Conservation (phyloP, 2,113 vertebrate genomes). For the Anas platyrhynchos region DNA sequence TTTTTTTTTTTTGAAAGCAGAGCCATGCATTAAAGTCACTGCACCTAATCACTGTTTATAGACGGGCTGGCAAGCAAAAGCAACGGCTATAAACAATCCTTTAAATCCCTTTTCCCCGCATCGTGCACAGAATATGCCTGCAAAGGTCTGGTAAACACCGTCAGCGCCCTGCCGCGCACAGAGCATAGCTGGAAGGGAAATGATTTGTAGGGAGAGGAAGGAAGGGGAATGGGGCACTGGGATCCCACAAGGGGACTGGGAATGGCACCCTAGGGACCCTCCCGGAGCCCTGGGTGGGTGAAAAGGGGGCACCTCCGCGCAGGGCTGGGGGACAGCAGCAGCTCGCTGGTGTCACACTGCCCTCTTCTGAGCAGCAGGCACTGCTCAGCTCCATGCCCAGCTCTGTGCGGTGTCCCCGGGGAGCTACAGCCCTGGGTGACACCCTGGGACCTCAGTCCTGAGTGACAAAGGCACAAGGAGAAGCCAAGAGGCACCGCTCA, state of each 20-base stretch:
- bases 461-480: accelerated
- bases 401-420: neutral
- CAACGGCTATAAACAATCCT: neutral
- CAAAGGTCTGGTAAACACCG: neutral
- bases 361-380: slow-evolving; percentile 44
- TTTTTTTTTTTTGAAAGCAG: neutral
- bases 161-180: accelerated
- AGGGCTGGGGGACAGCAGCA: accelerated
- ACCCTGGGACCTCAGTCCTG: neutral
- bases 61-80: neutral
- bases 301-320: neutral
- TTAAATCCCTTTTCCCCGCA: slow-evolving; percentile 13
- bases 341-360: slow-evolving; percentile 48
- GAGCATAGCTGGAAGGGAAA: neutral
- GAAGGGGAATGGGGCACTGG: accelerated
- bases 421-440: neutral
- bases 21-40: neutral
- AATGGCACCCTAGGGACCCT: accelerated
- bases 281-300: neutral
- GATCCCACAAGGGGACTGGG: accelerated
- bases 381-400: neutral
- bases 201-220: no score
- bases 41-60: slow-evolving; percentile 7
- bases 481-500: neutral
- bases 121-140: accelerated